A percentile compares a stretch with the other conserved stretches of the same genome.
These are phyloP conservation scores for Lithophane semibrunnea DNA, from an alignment of 2,888 invertebrate genomes.

Conservation along the genomic window DNA sequence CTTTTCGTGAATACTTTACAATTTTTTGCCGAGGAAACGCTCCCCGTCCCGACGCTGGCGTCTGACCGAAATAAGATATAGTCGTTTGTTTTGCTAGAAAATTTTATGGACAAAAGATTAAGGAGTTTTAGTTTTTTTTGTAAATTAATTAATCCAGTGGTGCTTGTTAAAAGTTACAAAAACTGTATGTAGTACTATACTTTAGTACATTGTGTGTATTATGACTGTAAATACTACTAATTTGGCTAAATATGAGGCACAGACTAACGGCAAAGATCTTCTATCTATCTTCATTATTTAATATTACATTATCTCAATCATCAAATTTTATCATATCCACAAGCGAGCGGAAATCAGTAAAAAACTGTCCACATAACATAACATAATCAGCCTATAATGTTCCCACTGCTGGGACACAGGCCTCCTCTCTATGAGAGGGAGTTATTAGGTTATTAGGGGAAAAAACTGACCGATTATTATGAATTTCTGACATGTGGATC, in stretches of 20 bases:
- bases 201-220: neutral
- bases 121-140: slow-evolving; percentile 1
- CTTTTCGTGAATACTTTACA: slow-evolving; percentile 73
- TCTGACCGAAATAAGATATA: slow-evolving; percentile 62
- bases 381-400: too few relatives aligned
- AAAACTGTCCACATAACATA: too few relatives aligned
- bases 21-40: slow-evolving; percentile 71
- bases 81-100: slow-evolving; percentile 53
- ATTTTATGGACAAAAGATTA: slow-evolving; percentile 43
- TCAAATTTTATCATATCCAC: too few relatives aligned
- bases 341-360: too few relatives aligned
- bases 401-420: too few relatives aligned
- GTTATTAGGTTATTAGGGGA: too few relatives aligned
- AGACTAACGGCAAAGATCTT: too few relatives aligned
- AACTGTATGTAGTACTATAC: neutral
- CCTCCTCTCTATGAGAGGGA: too few relatives aligned
- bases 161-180: neutral
- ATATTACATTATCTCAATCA: too few relatives aligned
- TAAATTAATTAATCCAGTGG: neutral
- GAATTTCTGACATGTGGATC: too few relatives aligned
- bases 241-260: neutral
- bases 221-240: neutral
- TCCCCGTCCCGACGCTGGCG: slow-evolving; percentile 41
- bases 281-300: too few relatives aligned
- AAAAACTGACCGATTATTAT: too few relatives aligned